A percentile compares a stretch with the other conserved stretches of the same genome.
phyloP scores from a whole-genome alignment of 2,797 vertebrate species.

The Psittacula derbiana region DNA sequence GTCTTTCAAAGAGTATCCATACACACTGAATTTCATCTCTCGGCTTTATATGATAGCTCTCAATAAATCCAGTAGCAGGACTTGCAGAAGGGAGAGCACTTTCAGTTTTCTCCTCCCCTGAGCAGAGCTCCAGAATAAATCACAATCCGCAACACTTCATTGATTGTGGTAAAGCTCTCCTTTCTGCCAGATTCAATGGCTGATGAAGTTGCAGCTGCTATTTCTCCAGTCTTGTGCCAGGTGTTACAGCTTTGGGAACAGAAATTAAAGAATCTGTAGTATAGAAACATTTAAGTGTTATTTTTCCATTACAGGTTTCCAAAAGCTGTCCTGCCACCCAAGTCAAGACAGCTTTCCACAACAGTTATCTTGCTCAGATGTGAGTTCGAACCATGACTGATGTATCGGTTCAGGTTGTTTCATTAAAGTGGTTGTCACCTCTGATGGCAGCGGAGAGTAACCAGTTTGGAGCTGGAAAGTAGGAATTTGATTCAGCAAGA shows the following conservation, averaged over 20 bases:
- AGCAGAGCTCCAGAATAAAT: neutral
- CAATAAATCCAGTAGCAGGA: neutral
- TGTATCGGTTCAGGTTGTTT: neutral
- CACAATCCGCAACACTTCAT: neutral
- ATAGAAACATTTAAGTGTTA: neutral
- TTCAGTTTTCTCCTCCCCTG: neutral
- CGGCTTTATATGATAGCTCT: neutral
- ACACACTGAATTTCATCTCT: neutral
- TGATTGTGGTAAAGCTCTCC: neutral
- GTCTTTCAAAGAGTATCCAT: constrained; percentile 29
- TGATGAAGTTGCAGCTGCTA: neutral
- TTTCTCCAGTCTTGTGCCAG: neutral
- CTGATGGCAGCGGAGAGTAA: neutral
- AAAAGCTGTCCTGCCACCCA: neutral
- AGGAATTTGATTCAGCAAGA: neutral
- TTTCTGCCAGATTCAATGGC: neutral
- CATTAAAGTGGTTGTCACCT: neutral
- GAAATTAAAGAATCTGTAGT: neutral
- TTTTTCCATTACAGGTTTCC: neutral
- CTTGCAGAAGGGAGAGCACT: neutral
- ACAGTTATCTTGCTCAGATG: neutral
- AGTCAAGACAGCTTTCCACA: neutral
- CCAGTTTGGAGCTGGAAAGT: neutral
- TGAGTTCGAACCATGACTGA: neutral
- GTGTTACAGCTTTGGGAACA: neutral